Conservation (phyloP, 2,113 vertebrate species). For the Macaca mulatta region DNA sequence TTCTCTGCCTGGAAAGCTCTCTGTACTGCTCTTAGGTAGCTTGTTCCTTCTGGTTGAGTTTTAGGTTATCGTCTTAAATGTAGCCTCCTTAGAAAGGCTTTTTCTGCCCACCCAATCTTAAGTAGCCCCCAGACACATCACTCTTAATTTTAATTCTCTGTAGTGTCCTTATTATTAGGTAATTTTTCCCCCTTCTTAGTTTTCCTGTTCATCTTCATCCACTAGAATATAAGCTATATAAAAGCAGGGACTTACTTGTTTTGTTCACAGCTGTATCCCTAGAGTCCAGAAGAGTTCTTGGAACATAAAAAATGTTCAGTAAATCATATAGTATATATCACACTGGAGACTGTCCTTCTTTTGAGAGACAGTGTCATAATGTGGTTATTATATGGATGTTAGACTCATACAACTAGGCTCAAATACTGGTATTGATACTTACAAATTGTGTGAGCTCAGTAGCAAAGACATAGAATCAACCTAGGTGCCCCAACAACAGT, state of each 20-base stretch:
- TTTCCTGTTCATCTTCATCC: background rate
- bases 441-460: background rate
- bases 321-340: background rate
- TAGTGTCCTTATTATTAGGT: background rate
- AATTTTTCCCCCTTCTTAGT: background rate
- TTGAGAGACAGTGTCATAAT: background rate
- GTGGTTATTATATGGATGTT: background rate
- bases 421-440: background rate
- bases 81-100: background rate
- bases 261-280: background rate
- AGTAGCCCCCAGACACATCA: background rate
- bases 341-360: background rate
- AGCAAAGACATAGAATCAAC: too few relatives aligned
- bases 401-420: background rate
- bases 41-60: background rate
- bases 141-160: background rate
- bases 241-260: background rate
- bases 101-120: background rate
- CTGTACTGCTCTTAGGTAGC: background rate
- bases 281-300: background rate
- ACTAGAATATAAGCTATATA: background rate
- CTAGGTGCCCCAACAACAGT: too few relatives aligned
- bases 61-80: background rate
- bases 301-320: background rate
- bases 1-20: background rate